phyloP scores from a whole-genome alignment of 2,888 invertebrate species.

The Tyria jacobaeae region DNA sequence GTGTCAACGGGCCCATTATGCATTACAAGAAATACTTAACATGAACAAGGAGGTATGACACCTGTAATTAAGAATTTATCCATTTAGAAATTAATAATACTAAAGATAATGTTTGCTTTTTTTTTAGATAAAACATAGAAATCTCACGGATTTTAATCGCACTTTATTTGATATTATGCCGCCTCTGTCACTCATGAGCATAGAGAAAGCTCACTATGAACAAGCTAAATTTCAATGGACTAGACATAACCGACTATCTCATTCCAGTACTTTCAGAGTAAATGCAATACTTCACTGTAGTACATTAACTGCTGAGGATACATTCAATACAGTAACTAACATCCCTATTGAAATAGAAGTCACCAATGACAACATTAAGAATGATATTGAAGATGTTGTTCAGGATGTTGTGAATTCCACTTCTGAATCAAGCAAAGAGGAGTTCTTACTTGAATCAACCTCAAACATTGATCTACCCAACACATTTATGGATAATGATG shows the following conservation, averaged over 20 bases:
- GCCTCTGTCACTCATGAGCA: constrained; percentile 60
- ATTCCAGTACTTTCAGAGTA: constrained; percentile 34
- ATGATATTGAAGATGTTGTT: constrained; percentile 29
- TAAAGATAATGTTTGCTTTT: background rate
- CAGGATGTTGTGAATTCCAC: constrained; percentile 8
- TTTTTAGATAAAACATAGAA: constrained; percentile 67
- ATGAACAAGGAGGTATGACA: constrained; percentile 66
- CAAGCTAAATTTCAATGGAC: constrained; percentile 68
- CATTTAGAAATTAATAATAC: no score
- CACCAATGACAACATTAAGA: constrained; percentile 39
- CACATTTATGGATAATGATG: constrained; percentile 46
- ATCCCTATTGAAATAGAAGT: constrained; percentile 38
- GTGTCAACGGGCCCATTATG: constrained; percentile 74
- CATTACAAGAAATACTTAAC: constrained; percentile 67
- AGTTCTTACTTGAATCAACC: constrained; percentile 13
- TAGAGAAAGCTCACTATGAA: constrained; percentile 61
- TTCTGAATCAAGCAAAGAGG: constrained; percentile 6
- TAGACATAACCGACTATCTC: constrained; percentile 53
- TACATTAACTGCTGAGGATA: constrained; percentile 59
- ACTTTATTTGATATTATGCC: constrained; percentile 59
- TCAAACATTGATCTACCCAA: constrained; percentile 25
- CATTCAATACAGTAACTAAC: constrained; percentile 50
- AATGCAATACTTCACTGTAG: constrained; percentile 59
- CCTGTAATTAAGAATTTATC: background rate
- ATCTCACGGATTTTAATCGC: constrained; percentile 61